phyloP scores from a whole-genome alignment of 2,888 invertebrate genomes.

The Erebia ligea region DNA sequence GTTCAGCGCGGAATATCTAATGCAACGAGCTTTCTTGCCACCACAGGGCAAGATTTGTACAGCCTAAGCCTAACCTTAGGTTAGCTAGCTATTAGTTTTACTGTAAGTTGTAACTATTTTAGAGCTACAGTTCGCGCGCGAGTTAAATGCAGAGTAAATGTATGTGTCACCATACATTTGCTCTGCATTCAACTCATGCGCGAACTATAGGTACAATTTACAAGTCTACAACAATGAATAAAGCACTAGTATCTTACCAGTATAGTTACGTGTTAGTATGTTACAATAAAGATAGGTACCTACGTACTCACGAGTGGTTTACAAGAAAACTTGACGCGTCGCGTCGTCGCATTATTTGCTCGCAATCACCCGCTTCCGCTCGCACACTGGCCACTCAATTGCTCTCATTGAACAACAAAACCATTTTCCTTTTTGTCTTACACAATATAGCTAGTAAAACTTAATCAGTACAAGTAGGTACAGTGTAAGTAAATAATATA shows the following conservation, averaged over 20 bases:
- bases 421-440: constrained; percentile 35
- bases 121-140: too few species aligned
- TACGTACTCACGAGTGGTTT: constrained; percentile 27
- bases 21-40: too few species aligned
- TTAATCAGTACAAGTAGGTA: not conserved
- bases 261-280: not conserved
- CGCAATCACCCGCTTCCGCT: constrained; percentile 62
- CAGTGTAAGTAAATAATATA: too few species aligned
- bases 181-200: too few species aligned
- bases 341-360: constrained; percentile 48
- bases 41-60: too few species aligned
- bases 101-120: too few species aligned
- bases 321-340: constrained; percentile 57
- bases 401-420: constrained; percentile 40
- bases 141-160: too few species aligned
- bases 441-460: not conserved
- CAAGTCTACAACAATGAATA: not conserved
- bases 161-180: too few species aligned
- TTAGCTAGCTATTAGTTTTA: too few species aligned
- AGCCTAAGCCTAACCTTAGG: too few species aligned
- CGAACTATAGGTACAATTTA: too few species aligned
- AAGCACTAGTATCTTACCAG: not conserved
- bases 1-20: too few species aligned
- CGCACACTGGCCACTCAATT: constrained; percentile 46
- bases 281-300: constrained; percentile 4